A percentile compares a stretch with the other conserved stretches of the same genome.
Conservation (phyloP, 2,113 vertebrate species). For the Ophiodon elongatus region DNA sequence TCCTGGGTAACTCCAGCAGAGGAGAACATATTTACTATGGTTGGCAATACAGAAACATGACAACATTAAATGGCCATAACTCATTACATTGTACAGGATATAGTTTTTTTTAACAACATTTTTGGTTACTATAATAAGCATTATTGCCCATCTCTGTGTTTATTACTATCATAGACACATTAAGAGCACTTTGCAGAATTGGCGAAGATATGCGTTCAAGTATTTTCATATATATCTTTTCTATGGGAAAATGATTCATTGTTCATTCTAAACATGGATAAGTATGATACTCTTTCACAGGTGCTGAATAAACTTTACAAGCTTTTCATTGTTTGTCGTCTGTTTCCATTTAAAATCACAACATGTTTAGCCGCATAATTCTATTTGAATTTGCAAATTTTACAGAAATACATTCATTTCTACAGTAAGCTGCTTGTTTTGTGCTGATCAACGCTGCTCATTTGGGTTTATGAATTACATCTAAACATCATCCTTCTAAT, state of each 20-base stretch:
- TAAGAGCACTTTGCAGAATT: conserved; percentile 18
- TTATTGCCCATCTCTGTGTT: conserved; percentile 16
- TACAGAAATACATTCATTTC: conserved; percentile 4
- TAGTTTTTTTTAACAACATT: neutral
- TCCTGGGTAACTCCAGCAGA: too few relatives aligned
- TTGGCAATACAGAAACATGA: too few relatives aligned
- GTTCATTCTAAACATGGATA: conserved; percentile 22
- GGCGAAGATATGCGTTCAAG: conserved; percentile 25
- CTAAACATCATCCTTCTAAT: neutral
- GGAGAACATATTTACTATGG: too few relatives aligned
- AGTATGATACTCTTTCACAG: conserved; percentile 47
- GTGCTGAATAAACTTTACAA: conserved; percentile 57
- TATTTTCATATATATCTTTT: neutral
- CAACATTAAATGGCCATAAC: too few relatives aligned
- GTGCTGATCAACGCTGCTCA: conserved; percentile 18
- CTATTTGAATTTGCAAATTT: conserved; percentile 21
- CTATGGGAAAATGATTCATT: neutral
- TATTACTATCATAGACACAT: conserved; percentile 12
- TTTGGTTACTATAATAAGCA: neutral
- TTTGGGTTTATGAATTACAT: conserved; percentile 22
- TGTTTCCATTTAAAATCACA: conserved; percentile 3
- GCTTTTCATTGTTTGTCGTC: conserved; percentile 52
- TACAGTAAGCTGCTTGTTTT: neutral
- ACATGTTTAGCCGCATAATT: neutral
- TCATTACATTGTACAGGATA: too few relatives aligned